A percentile compares a stretch with the other conserved stretches of the same genome.
phyloP scores from a whole-genome alignment of 2,113 vertebrate species.

The Mus pahari region DNA sequence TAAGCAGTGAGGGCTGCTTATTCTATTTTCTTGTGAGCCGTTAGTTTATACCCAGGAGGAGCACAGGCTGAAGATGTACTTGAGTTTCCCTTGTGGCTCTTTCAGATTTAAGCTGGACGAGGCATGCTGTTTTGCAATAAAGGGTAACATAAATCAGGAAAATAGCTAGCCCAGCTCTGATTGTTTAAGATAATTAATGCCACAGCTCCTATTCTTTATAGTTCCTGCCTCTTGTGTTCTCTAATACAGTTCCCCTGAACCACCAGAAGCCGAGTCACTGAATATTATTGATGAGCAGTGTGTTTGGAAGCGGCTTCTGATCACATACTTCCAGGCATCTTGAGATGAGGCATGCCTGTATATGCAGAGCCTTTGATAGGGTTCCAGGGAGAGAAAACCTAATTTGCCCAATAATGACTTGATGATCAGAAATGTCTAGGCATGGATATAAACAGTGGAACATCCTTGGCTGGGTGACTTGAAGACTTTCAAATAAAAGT shows the following conservation, averaged over 20 bases:
- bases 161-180: conserved; percentile 19
- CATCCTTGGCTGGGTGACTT: not conserved
- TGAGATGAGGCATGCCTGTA: conserved; percentile 15
- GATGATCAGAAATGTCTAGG: not conserved
- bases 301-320: conserved; percentile 25
- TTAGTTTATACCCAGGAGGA: conserved; percentile 63
- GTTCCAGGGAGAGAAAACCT: not conserved
- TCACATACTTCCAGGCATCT: not conserved
- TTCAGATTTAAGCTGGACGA: not conserved
- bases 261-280: conserved; percentile 6
- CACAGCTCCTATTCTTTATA: conserved; percentile 34
- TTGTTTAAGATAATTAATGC: conserved; percentile 67
- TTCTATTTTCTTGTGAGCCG: conserved; percentile 11
- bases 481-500: not conserved
- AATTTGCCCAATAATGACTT: not conserved
- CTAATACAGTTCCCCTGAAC: conserved; percentile 1
- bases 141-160: conserved; percentile 65
- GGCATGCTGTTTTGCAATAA: conserved; percentile 38
- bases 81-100: conserved; percentile 50
- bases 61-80: not conserved
- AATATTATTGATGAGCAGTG: conserved; percentile 39
- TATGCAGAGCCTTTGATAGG: not conserved
- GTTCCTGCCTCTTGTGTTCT: conserved; percentile 41
- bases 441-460: not conserved
- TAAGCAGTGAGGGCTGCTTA: conserved; percentile 70